Conservation (phyloP, 2,888 invertebrate genomes). For the Xestia ashworthii region DNA sequence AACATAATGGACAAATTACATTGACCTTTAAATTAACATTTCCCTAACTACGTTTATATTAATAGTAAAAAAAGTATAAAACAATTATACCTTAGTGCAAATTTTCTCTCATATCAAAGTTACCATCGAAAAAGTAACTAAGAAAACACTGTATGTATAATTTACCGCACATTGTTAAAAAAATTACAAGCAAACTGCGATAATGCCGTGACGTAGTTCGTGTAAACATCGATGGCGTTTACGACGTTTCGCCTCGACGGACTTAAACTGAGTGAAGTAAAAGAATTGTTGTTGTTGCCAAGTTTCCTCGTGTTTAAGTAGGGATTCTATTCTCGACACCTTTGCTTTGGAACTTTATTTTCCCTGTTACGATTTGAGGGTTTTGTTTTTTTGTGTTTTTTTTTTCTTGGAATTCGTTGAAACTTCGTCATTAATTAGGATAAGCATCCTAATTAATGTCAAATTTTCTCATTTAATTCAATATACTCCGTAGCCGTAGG, state of each 20-base stretch:
- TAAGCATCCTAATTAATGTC: no score
- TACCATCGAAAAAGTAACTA: slow-evolving; percentile 8
- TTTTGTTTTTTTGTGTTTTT: not conserved
- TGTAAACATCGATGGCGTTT: slow-evolving; percentile 21
- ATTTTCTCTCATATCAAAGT: slow-evolving; percentile 5
- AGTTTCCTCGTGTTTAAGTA: slow-evolving; percentile 47
- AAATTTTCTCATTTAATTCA: no score
- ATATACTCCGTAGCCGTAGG: no score
- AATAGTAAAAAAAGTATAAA: not conserved
- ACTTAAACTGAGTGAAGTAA: slow-evolving; percentile 14
- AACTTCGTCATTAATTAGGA: no score
- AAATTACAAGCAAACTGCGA: slow-evolving; percentile 9
- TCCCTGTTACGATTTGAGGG: slow-evolving; percentile 18
- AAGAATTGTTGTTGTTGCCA: slow-evolving; percentile 48
- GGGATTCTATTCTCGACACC: slow-evolving; percentile 39
- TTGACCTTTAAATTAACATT: not conserved
- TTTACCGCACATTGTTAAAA: slow-evolving; percentile 29
- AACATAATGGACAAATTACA: not conserved
- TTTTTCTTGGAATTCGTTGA: not conserved
- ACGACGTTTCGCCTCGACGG: not conserved
- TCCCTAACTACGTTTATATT: not conserved
- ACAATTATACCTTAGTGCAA: not conserved
- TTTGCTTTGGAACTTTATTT: slow-evolving; percentile 32
- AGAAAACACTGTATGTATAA: slow-evolving; percentile 18
- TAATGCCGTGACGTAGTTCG: slow-evolving; percentile 30